phyloP scores from a whole-genome alignment of 2,797 vertebrate genomes.

The Paratrypauchen microcephalus region DNA sequence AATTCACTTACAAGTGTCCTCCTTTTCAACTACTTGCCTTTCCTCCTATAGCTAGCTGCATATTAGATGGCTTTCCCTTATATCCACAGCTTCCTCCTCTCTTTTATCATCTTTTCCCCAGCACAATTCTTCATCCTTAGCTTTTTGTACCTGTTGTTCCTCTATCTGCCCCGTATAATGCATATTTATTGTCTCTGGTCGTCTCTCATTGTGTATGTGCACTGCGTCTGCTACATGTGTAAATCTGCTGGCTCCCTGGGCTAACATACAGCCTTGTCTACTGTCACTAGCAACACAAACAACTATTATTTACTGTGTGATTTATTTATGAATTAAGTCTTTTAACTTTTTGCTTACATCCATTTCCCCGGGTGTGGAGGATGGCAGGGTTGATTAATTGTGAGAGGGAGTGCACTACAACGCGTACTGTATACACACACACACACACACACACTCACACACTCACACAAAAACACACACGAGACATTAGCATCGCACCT shows the following conservation, averaged over 20 bases:
- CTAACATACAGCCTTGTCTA: constrained; percentile 43
- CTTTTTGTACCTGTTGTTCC: constrained; percentile 42
- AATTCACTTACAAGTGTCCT: neutral
- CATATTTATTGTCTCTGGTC: constrained; percentile 61
- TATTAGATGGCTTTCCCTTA: constrained; percentile 2
- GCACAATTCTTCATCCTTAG: constrained; percentile 20
- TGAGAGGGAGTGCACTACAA: constrained; percentile 32
- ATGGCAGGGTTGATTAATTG: constrained; percentile 71
- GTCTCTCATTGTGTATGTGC: constrained; percentile 47
- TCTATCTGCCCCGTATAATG: constrained; percentile 40
- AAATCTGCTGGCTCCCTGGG: constrained; percentile 51
- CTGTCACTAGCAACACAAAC: constrained; percentile 61
- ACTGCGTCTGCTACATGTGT: constrained; percentile 22
- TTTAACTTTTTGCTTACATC: constrained; percentile 76
- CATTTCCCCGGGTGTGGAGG: constrained; percentile 61
- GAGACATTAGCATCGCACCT: constrained; percentile 37
- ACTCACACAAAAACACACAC: constrained; percentile 10
- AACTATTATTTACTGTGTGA: constrained; percentile 67
- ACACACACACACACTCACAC: constrained; percentile 8
- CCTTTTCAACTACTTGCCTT: neutral
- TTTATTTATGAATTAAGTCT: constrained; percentile 80
- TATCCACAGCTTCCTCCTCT: neutral
- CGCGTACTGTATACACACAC: constrained; percentile 9
- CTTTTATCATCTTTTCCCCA: constrained; percentile 1
- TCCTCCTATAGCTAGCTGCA: neutral